Evolutionary conservation across 1,140 invertebrate species (phyloP), one percentile per base, ranked within the genome.

Genomic region (Steinernema khuongi): DNA sequence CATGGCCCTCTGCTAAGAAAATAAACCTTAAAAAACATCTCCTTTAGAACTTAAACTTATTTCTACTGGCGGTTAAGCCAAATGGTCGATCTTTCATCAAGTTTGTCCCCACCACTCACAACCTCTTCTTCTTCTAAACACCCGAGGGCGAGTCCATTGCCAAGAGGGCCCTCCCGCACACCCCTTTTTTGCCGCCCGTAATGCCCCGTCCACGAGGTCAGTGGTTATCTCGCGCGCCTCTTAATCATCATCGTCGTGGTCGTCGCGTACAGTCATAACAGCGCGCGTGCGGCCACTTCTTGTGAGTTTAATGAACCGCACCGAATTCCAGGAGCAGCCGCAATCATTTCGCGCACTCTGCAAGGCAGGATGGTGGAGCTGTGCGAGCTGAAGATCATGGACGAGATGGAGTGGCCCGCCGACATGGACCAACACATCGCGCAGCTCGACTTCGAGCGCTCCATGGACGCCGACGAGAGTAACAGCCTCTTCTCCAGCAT

Each of bases 391-490:
- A 83, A 81, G 70, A 43, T 80, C 60, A 72, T 80, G 68, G 73
- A 67, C 18, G 73, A 70, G 33, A 73, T 67, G 36, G 67, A 77
- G 32, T 77, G 74, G 75, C 72, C 71, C 4, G 68, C 71, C 14
- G 79, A 79, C 70, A 81, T 83, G 36, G 82, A 83, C 68, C 66
- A 83, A 7, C 79, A 84, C 29, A 75, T 84, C 30, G 82, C 82
- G 0, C 66, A 84, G n/a, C 69, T 84, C 22, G 82, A 83, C 69
- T 84, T 84, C 69, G 80, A 76, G 28, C 77, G 81, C 0, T 80
- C 79, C 0, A 78, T 77, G 18, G 71, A 67, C 28, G 68, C 43
- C 26, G 77, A 75, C 44, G 79, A 17, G n/a, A 29, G 33, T 11
- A 31, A 77, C 18, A 78, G 19, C 28, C 31, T 78, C 17, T 76